phyloP scores from a whole-genome alignment of 2,888 invertebrate species.

The Nomada hirtipes region DNA sequence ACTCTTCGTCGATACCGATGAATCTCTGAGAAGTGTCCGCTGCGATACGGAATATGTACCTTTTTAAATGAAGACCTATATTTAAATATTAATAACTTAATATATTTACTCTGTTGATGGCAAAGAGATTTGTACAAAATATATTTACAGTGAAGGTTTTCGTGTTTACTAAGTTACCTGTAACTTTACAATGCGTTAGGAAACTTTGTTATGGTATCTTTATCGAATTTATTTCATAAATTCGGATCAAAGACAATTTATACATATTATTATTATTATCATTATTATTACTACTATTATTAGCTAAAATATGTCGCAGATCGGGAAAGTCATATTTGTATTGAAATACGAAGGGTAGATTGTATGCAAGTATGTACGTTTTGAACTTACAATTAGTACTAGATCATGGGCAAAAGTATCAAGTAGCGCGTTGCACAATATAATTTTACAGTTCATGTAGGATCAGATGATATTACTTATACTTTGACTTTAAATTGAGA shows the following conservation, averaged over 20 bases:
- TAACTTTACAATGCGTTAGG: constrained; percentile 7
- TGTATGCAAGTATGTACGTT: constrained; percentile 31
- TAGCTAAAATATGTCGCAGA: constrained; percentile 6
- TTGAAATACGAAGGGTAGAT: constrained; percentile 22
- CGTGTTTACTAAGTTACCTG: constrained; percentile 15
- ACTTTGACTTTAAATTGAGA: constrained; percentile 2
- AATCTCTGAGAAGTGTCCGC: background rate
- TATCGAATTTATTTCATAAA: constrained; percentile 20
- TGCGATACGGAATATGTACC: constrained; percentile 5
- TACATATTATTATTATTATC: constrained; percentile 1
- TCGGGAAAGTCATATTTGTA: constrained; percentile 17
- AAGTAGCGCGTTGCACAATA: constrained; percentile 44
- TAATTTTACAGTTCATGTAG: constrained; percentile 33
- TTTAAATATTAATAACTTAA: constrained; percentile 24
- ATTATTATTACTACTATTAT: background rate
- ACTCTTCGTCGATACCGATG: background rate
- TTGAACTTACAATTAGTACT: constrained; percentile 19
- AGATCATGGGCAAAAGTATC: constrained; percentile 19
- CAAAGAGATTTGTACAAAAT: constrained; percentile 31
- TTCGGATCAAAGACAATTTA: constrained; percentile 12
- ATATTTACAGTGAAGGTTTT: constrained; percentile 17
- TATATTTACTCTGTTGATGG: constrained; percentile 3
- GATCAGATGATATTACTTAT: background rate
- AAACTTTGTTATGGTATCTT: constrained; percentile 25
- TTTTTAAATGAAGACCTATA: constrained; percentile 3